Base-by-base conservation (phyloP, 2,797 vertebrate genomes). In the Lophotriccus pileatus region DNA sequence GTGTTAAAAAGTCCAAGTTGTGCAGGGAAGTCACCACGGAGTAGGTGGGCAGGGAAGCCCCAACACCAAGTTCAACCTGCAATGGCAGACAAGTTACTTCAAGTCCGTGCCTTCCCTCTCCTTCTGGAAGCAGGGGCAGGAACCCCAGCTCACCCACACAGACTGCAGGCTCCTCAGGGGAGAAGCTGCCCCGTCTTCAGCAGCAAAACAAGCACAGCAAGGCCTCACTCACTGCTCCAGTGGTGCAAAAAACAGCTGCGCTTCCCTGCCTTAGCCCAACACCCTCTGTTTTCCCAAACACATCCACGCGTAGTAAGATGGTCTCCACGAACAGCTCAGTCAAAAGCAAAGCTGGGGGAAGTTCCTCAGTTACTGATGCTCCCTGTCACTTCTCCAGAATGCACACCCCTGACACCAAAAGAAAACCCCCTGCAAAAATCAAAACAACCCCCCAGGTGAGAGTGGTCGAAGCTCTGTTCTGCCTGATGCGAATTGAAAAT, bases 221-320 rank as follows among this genome's bases (percentile, higher is more conserved):
- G 30, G 46, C 46, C 27, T n/a, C 10, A 8, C 22, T 32, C 37
- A 21, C 32, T 9, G 77, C 76, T 70, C 3, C 0, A 41, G 39
- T 4, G 28, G 50, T 23, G 43, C 60, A 68, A 25, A 9, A 8
- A 55, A 13, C 0, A 56, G 32, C 47, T 20, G 46, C 30, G 2
- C 58, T 64, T n/a, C 37, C 32, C 75, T 52, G 56, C 52, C 67
- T 25, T 19, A 17, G 49, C 4, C 15, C 72, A 34, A 50, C 52
- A 30, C 23, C n/a, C 44, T 41, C n/a, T 12, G 82, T 3, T 27
- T 64, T 39, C 76, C 62, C 58, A 36, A 18, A 14, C 19, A n/a
- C 1, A 0, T 2, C 74, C 3, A 0, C 3, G 22, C 4, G 11
- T 15, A 32, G 36, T 2, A 30, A 2, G 1, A 5, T 4, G 58